Evolutionary conservation across 2,797 vertebrate genomes (phyloP), one percentile per base, ranked within the genome.

Genomic region (Neosilurus hyrtlii): DNA sequence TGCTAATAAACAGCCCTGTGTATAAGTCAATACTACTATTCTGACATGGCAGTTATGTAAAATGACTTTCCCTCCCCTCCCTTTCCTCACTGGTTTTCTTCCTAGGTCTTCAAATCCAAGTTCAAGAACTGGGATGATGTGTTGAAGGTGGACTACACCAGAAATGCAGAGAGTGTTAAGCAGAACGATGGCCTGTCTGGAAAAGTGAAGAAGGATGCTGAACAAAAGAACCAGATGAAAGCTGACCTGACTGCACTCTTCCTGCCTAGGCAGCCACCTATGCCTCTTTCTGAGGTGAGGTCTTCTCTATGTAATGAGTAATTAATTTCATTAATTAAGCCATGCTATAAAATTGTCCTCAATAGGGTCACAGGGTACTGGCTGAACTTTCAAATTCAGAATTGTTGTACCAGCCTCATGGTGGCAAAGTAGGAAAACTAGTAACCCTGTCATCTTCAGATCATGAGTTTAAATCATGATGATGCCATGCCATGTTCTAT

Each of bases 81-180:
- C 15, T 4, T 75, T 15, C 26, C 57, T 52, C 2, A 26, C 0
- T 80, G 9, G 26, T 84, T 24, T 22, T 10, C 52, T 71, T 30
- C 75, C 70, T 77, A 99, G 98, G 96, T 99, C 83, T 99, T 96
- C 88, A 99, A 99, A 87, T 97, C 98, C 82, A 99, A 96, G 90
- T 99, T 99, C 91, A 99, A 96, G 93, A 99, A 99, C 87, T 99
- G 98, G 98, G 98, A 99, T 0, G 98, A 99, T 0, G 97, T 99
- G 62, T 86, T 99, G 89, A 96, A 93, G 0, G 98, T 99, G 88
- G 98, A 99, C 88, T 99, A 99, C 90, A 99, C 97, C 52, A 94
- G 96, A 86, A 98, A 97, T 0, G 97, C 98, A 0, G 98, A 99
- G 90, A 95, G 93, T 0, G 96, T 99, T 61, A 91, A 96, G 66